phyloP scores from a whole-genome alignment of 2,113 vertebrate genomes.

The Misgurnus anguillicaudatus region DNA sequence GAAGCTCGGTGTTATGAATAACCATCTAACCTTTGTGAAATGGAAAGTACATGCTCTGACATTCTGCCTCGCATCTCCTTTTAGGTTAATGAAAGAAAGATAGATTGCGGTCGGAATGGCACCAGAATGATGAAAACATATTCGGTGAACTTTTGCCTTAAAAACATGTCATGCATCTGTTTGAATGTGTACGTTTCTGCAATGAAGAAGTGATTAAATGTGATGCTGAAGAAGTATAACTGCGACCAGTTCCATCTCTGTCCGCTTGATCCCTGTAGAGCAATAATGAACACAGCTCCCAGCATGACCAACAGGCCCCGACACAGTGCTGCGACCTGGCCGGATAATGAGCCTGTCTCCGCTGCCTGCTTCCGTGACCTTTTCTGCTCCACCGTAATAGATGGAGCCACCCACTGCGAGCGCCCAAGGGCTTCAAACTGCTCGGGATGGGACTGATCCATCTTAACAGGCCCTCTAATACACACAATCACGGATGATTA shows the following conservation, averaged over 20 bases:
- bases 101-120: no score
- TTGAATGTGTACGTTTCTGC: background rate
- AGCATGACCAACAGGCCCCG: constrained; percentile 12
- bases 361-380: constrained; percentile 54
- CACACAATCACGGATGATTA: constrained; percentile 22
- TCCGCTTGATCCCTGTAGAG: constrained; percentile 33
- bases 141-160: no score
- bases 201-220: constrained; percentile 6
- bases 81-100: no score
- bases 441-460: constrained; percentile 37
- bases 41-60: no score
- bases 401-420: constrained; percentile 47
- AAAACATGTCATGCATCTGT: no score
- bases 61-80: no score
- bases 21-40: no score
- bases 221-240: background rate
- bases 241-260: constrained; percentile 11
- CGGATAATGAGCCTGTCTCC: constrained; percentile 55
- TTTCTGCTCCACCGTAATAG: constrained; percentile 49
- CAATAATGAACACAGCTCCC: constrained; percentile 48
- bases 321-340: constrained; percentile 29
- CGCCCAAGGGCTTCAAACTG: constrained; percentile 34
- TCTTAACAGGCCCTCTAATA: constrained; percentile 37
- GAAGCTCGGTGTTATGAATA: no score
- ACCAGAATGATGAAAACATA: no score